These are phyloP conservation scores for Brachionus paranguensis DNA, from an alignment of 1,140 invertebrate species.

Conservation along the genomic window DNA sequence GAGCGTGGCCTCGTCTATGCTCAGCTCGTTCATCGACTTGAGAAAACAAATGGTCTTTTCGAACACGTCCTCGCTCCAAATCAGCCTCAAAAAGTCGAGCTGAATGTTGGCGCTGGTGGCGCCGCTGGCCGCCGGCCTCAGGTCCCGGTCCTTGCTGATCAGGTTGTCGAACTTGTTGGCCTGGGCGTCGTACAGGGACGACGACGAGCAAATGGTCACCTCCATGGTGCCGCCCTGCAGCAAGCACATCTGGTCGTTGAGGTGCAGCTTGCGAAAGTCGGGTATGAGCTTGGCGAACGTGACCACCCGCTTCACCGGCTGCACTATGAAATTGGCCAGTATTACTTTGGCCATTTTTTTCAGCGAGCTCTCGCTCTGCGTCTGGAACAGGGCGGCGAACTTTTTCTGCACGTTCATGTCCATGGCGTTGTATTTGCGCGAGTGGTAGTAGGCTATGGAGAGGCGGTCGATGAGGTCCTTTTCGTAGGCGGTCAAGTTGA, in stretches of 20 bases:
- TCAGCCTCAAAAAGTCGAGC: neutral
- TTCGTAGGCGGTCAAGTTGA: conserved; percentile 33
- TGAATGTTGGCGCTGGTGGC: neutral
- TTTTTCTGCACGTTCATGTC: conserved; percentile 40
- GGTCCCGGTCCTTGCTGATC: neutral
- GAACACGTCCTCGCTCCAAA: conserved; percentile 37
- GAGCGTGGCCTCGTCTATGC: conserved; percentile 16
- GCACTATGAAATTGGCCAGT: conserved; percentile 32
- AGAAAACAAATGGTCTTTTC: neutral
- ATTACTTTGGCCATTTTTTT: conserved; percentile 31
- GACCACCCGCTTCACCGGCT: conserved; percentile 22
- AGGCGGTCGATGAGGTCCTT: conserved; percentile 22
- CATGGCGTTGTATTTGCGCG: conserved; percentile 18
- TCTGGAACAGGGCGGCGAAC: conserved; percentile 3
- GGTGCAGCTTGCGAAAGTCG: neutral
- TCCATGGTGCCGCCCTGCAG: conserved; percentile 34
- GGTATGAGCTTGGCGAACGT: conserved; percentile 24
- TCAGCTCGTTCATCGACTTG: conserved; percentile 5
- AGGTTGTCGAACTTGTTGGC: neutral
- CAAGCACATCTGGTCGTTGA: conserved; percentile 17
- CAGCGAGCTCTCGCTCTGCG: neutral
- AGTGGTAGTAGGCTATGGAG: conserved; percentile 26
- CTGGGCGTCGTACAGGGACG: neutral
- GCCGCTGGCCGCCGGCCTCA: neutral
- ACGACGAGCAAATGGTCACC: conserved; percentile 23